These are phyloP conservation scores for Menura novaehollandiae DNA, from an alignment of 2,113 vertebrate species.

Conservation along the genomic window DNA sequence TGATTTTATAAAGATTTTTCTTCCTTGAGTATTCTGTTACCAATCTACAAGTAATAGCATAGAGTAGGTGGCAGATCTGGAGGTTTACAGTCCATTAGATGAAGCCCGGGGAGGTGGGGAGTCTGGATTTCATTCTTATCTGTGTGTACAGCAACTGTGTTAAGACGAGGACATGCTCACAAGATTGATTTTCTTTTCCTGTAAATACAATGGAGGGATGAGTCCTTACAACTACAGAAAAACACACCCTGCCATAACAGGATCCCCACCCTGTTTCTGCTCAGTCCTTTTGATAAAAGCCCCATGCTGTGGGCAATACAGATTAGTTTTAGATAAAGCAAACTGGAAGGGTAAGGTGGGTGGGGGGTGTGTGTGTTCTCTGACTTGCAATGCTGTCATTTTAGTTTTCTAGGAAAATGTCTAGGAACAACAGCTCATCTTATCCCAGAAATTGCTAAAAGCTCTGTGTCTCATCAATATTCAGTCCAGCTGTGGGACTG, in stretches of 20 bases:
- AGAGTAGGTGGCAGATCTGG: background rate
- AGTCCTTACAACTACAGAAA: background rate
- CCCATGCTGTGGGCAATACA: background rate
- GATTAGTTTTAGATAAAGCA: background rate
- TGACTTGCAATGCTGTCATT: background rate
- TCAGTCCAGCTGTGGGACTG: background rate
- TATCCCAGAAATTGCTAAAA: background rate
- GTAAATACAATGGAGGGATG: conserved; percentile 52
- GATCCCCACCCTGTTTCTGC: conserved; percentile 26
- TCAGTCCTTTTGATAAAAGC: background rate
- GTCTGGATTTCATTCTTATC: conserved; percentile 47
- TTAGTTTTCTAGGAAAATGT: background rate
- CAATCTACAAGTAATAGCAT: background rate
- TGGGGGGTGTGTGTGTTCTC: background rate
- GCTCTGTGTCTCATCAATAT: background rate
- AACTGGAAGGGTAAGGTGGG: background rate
- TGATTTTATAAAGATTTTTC: background rate
- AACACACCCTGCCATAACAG: conserved; percentile 19
- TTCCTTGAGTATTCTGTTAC: background rate
- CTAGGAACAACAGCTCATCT: background rate
- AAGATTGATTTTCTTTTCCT: conserved; percentile 64
- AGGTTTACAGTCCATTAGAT: background rate
- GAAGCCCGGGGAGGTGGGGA: background rate
- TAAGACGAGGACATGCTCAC: background rate
- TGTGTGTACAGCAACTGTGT: background rate